Evolutionary conservation across 2,797 vertebrate species (phyloP), one percentile per base, ranked within the genome.

Genomic region (Macroramphosus scolopax): DNA sequence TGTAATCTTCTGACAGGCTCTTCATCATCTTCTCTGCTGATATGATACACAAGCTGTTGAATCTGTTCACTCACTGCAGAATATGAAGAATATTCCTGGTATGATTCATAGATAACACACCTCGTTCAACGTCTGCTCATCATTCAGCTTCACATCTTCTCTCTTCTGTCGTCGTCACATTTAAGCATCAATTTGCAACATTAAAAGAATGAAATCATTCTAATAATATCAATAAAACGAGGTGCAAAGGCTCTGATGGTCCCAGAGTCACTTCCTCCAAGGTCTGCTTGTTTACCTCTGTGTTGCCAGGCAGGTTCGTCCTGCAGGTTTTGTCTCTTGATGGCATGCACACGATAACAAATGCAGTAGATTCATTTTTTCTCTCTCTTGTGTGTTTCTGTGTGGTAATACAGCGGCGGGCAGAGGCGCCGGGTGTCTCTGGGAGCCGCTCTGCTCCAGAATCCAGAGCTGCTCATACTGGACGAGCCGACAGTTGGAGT

Each of bases 401-500:
- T 62, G 32, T 53, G 38, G 63, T n/a, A n/a, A n/a, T 51, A 4
- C 77, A 92, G 91, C 5, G 91, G 90, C 0, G 91, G 91, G 16
- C 89, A 92, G 83, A 82, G 30, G 32, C 72, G 90, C 1, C 71
- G 90, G 11, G 90, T 92, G 32, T 91, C 90, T 5, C 87, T 92
- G 0, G 87, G 87, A 8, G 90, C 89, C 0, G 91, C 91, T 47
- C 78, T 92, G 46, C 88, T 92, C 16, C 91, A 92, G 75, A 90
- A 92, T 33, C 90, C 91, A 13, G 78, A 84, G 50, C 88, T 92
- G 61, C 87, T 92, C 41, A 90, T 92, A 45, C 71, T 92, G 51
- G 91, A 92, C 13, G 91, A 92, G 14, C 91, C 91, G 0, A 92
- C 91, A 0, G 90, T 92, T 0, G 91, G 91, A 30, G 91, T 92